phyloP scores from a whole-genome alignment of 2,888 invertebrate species.

The Eupithecia exiguata region DNA sequence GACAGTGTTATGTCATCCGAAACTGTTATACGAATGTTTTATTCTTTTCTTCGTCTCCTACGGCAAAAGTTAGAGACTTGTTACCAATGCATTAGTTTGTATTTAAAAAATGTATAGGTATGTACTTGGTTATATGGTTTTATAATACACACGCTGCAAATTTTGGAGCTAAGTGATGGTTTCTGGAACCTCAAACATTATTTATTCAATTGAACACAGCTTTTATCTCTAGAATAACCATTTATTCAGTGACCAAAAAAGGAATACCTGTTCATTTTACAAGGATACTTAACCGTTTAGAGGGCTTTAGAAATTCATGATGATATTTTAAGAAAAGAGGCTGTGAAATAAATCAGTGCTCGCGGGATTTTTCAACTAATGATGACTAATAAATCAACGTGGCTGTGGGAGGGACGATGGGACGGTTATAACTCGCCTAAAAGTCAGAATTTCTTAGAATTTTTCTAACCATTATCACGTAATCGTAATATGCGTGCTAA shows the following conservation, averaged over 20 bases:
- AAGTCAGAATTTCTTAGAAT: neutral
- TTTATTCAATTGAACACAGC: neutral
- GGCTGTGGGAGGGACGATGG: neutral
- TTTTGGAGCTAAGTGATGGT: too few relatives aligned
- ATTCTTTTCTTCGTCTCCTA: neutral
- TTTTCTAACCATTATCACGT: neutral
- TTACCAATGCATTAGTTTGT: neutral
- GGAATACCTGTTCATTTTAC: neutral
- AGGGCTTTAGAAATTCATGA: constrained; percentile 7
- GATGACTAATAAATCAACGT: neutral
- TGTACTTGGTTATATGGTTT: neutral
- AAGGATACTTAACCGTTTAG: neutral
- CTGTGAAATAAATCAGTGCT: neutral
- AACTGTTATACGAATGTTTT: neutral
- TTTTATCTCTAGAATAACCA: neutral
- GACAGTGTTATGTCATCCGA: neutral
- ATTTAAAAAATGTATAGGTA: neutral
- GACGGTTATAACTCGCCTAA: neutral
- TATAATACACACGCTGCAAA: neutral
- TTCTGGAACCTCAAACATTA: too few relatives aligned
- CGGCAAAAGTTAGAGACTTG: neutral
- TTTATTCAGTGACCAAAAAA: neutral
- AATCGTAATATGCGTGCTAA: neutral
- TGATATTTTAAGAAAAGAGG: neutral
- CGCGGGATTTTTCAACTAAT: neutral